Evolutionary conservation across 1,140 invertebrate species (phyloP), one percentile per base, ranked within the genome.

Genomic region (Ylistrum balloti): DNA sequence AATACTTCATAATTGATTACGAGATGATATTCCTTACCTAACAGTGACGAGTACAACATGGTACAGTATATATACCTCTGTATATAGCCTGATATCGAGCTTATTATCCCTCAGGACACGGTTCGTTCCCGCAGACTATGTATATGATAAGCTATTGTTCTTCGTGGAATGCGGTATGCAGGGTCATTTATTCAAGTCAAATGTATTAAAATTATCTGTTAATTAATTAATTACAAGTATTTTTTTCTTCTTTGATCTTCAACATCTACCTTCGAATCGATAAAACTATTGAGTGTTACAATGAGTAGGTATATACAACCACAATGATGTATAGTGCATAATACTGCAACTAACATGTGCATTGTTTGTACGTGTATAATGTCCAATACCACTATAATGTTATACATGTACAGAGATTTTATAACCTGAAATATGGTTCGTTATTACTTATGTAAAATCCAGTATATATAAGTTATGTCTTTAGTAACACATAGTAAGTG

Each of bases 201-300:
- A 5, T 38, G 35, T 74, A 74, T 74, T 11, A 74, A 74, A 74
- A n/a, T 74, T 9, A 28, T 74, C 56, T 74, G 17, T 74, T 74
- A 74, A 74, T 74, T 74, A 74, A 74, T 74, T 74, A 28, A 74
- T 74, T 74, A 74, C 56, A 17, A 28, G 17, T n/a, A 74, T n/a
- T 5, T 74, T 13, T 74, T 74, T 74, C 56, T 20, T 74, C 56
- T 74, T 74, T 74, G 56, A 74, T 74, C 22, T 74, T 28, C 17
- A 3, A 74, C 22, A 45, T 45, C 9, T 45, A 45, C 41, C 41
- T 45, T 45, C 41, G 41, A 9, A 45, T 9, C 20, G 10, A 45
- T 17, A 13, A 5, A 17, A 9, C 41, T 17, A 17, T 13, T 9
- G 0, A 45, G 9, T 13, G 41, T 38, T 38, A 38, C 35, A 38